Conservation (phyloP, 1,140 invertebrate species). For the Lordiphosa collinella region DNA sequence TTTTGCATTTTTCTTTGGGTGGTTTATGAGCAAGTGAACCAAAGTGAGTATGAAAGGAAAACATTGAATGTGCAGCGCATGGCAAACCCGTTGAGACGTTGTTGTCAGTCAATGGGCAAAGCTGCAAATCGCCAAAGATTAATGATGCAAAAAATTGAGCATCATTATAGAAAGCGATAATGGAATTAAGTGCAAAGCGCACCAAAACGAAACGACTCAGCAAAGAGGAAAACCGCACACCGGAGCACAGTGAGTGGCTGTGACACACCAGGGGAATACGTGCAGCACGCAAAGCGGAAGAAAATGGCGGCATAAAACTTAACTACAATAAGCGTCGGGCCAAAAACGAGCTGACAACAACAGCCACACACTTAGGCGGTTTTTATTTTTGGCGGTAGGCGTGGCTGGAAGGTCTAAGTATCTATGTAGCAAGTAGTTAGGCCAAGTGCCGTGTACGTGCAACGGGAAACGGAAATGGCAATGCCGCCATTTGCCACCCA, state of each 20-base stretch:
- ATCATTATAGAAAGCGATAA: slow-evolving; percentile 75
- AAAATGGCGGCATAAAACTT: slow-evolving; percentile 70
- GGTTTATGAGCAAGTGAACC: too few species aligned
- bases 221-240: slow-evolving; percentile 9
- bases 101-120: slow-evolving; percentile 56
- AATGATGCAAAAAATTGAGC: slow-evolving; percentile 75
- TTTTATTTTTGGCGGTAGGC: slow-evolving; percentile 17
- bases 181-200: slow-evolving; percentile 66
- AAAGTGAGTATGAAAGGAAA: too few species aligned
- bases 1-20: too few species aligned
- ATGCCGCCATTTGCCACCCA: slow-evolving; percentile 16
- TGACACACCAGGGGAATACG: slow-evolving; percentile 17
- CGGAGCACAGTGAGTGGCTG: not conserved
- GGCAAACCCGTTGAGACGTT: slow-evolving; percentile 37
- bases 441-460: slow-evolving; percentile 61
- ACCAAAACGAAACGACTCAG: not conserved
- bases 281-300: slow-evolving; percentile 60
- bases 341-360: slow-evolving; percentile 58
- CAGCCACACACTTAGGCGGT: slow-evolving; percentile 16
- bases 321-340: slow-evolving; percentile 59
- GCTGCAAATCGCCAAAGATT: slow-evolving; percentile 72
- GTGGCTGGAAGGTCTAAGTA: slow-evolving; percentile 13
- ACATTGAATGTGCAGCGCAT: not conserved
- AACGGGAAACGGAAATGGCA: slow-evolving; percentile 66
- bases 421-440: slow-evolving; percentile 54